A percentile compares a stretch with the other conserved stretches of the same genome.
Evolutionary conservation across 2,888 invertebrate species (phyloP).

Genomic region (Mythimna impura): DNA sequence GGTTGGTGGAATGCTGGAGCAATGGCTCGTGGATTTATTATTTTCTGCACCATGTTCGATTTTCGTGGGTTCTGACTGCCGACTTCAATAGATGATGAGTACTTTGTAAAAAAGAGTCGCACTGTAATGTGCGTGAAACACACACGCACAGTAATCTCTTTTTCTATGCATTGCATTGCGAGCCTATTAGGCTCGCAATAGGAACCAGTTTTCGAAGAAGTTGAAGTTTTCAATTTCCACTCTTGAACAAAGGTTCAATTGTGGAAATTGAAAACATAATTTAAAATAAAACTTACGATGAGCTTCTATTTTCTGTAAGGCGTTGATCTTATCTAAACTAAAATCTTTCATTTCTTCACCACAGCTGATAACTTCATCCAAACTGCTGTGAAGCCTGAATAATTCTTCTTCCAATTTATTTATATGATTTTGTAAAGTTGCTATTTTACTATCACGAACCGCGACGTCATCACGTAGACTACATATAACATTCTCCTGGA

Average conservation of each 20-base stretch:
- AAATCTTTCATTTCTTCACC: constrained; percentile 79
- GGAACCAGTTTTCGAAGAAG: not conserved
- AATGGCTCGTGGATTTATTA: not conserved
- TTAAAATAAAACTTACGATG: constrained; percentile 77
- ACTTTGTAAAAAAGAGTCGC: not conserved
- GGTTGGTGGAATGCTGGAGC: no score
- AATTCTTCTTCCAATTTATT: constrained; percentile 84
- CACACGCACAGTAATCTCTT: no score
- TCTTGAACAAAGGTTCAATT: no score
- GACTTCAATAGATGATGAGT: not conserved
- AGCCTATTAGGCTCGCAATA: not conserved
- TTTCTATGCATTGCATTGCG: not conserved
- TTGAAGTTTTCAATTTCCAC: no score
- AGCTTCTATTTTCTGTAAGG: constrained; percentile 80
- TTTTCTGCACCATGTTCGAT: not conserved
- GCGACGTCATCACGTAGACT: constrained; percentile 76
- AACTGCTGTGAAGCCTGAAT: constrained; percentile 72
- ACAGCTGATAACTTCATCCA: constrained; percentile 74
- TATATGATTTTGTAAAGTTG: constrained; percentile 83
- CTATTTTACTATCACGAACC: constrained; percentile 79
- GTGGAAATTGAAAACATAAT: no score
- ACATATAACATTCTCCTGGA: constrained; percentile 78
- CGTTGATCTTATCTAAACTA: constrained; percentile 75
- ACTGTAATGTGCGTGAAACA: no score
- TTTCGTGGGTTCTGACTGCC: not conserved